Conservation (phyloP, 1,140 invertebrate species). For the Stegodyphus mimosarum region DNA sequence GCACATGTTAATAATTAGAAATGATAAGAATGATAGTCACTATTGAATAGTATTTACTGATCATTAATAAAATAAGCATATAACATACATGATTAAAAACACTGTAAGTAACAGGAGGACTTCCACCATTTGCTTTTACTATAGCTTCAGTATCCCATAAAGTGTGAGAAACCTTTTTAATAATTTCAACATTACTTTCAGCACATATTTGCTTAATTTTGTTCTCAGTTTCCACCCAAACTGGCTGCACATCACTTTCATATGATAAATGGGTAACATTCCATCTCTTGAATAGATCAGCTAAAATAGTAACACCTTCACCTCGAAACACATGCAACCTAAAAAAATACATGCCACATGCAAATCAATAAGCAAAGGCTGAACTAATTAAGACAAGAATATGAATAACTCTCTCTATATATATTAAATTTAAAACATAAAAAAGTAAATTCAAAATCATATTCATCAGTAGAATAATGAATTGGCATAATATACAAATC, state of each 20-base stretch:
- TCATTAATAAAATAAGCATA: neutral
- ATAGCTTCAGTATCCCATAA: conserved; percentile 67
- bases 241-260: conserved; percentile 80
- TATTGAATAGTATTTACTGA: too few species aligned
- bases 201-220: conserved; percentile 72
- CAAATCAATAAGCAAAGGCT: too few species aligned
- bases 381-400: too few species aligned
- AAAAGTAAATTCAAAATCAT: too few species aligned
- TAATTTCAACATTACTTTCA: conserved; percentile 72
- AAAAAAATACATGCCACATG: neutral
- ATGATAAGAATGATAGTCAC: too few species aligned
- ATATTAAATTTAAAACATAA: too few species aligned
- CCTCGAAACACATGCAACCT: conserved; percentile 70
- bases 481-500: too few species aligned
- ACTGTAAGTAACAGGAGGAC: conserved; percentile 43
- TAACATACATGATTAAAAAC: conserved; percentile 41
- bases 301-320: conserved; percentile 71
- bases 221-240: conserved; percentile 76
- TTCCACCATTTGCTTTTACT: conserved; percentile 31
- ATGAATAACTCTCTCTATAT: too few species aligned
- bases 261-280: conserved; percentile 69
- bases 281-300: conserved; percentile 69
- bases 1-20: too few species aligned
- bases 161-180: conserved; percentile 65
- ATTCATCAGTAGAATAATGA: too few species aligned